Base-by-base conservation (phyloP, 2,797 vertebrate species). In the Artibeus jamaicensis region DNA sequence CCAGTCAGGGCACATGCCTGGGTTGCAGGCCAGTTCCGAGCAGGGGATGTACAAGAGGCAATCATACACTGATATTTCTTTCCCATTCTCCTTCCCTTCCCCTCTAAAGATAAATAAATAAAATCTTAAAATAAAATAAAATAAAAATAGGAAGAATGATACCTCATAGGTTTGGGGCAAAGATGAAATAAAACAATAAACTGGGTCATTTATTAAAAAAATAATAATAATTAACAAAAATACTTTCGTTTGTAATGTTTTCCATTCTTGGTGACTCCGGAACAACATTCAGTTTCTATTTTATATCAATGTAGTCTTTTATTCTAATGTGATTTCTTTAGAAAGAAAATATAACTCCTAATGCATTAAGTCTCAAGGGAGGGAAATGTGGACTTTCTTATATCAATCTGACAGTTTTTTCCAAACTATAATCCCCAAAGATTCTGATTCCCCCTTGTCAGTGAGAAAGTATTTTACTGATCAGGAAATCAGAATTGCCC, bases 261-360 rank as follows among this genome's bases (percentile, higher is more conserved):
- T 42, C 53, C 14, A 82, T 37, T 50, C n/a, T 48, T 50, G 22
- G 76, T 62, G 37, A 86, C 15, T 79, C 48, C 53, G 21, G 5
- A 84, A 77, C n/a, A 26, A 71, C 39, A 68, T 42, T n/a, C 29
- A 50, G 37, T 32, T 82, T 71, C 50, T 73, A 78, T 71, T 89
- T 83, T 67, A 53, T 73, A 67, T 14, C 9, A 53, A 71, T 1
- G 79, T n/a, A 24, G 46, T 68, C 42, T 77, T 76, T 71, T 81
- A 70, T 59, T 96, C 22, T 71, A 76, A 89, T 57, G 24, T 93
- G 39, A 57, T 4, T 44, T 37, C 34, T 92, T 78, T 26, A 59
- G 39, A 67, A 87, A 77, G 77, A 82, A 74, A 88, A 94, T 65
- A 78, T 4, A 93, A 57, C 65, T 65, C n/a, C 57, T 84, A 94